phyloP scores from a whole-genome alignment of 2,113 vertebrate species.

The Prionailurus viverrinus region DNA sequence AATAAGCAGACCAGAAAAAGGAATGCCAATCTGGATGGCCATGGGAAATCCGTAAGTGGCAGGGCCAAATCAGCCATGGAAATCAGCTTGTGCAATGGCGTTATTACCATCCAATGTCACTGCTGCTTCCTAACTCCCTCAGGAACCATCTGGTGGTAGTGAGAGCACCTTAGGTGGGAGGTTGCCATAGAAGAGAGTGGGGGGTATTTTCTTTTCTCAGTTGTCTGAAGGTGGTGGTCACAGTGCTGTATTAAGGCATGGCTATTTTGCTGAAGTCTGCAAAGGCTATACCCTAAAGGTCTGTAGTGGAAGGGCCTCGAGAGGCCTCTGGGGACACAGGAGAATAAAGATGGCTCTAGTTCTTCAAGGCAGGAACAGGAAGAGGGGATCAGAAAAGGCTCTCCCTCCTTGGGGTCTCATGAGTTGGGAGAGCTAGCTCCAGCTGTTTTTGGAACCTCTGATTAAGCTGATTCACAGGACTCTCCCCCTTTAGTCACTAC shows the following conservation, averaged over 20 bases:
- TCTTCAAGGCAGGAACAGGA: not conserved
- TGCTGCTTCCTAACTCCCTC: not conserved
- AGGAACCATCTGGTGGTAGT: not conserved
- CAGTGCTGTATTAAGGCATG: not conserved
- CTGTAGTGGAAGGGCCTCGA: not conserved
- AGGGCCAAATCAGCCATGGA: not conserved
- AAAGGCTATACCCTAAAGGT: not conserved
- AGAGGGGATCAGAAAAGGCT: not conserved
- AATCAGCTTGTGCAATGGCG: not conserved
- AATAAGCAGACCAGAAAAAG: not conserved
- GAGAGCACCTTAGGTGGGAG: not conserved
- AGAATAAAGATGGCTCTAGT: not conserved
- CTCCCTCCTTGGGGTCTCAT: not conserved
- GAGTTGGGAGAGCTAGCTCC: not conserved
- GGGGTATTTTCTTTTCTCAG: not conserved
- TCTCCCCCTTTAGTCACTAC: not conserved
- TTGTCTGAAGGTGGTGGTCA: not conserved
- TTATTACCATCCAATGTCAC: not conserved
- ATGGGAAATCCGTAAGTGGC: not conserved
- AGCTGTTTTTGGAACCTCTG: not conserved
- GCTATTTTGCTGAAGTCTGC: not conserved
- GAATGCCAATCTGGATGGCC: not conserved
- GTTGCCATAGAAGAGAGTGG: not conserved
- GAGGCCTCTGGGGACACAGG: not conserved
- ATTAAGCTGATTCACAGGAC: not conserved